Conservation (phyloP, 2,113 vertebrate species). For the Thryonomys swinderianus region DNA sequence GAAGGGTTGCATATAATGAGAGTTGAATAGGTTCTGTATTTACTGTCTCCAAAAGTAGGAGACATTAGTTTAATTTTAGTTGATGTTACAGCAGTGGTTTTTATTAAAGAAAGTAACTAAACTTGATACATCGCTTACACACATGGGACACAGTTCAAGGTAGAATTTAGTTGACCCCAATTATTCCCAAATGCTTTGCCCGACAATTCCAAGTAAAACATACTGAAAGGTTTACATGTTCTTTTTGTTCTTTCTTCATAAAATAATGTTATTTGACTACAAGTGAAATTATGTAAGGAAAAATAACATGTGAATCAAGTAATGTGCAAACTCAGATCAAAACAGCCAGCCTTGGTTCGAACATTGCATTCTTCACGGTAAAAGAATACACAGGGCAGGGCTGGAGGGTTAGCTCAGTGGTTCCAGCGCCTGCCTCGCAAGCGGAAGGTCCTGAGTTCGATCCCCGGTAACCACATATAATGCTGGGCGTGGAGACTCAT, state of each 20-base stretch:
- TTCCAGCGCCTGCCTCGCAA: too few relatives aligned
- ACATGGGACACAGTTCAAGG: neutral
- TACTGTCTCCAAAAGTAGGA: neutral
- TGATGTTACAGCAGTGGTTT: neutral
- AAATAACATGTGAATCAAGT: conserved; percentile 7
- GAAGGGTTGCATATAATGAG: neutral
- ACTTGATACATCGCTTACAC: neutral
- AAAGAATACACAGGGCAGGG: neutral
- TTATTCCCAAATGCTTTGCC: neutral
- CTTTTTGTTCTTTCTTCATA: neutral
- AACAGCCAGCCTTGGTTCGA: neutral
- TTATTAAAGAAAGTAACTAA: neutral
- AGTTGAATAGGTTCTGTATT: neutral
- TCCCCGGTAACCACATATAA: too few relatives aligned
- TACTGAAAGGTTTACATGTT: neutral
- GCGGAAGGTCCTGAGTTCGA: too few relatives aligned
- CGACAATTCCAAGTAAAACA: neutral
- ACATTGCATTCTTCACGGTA: neutral
- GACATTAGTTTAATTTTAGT: neutral
- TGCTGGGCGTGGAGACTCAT: too few relatives aligned
- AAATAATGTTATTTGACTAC: neutral
- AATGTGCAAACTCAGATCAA: neutral
- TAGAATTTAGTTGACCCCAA: neutral
- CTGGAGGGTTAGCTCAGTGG: too few relatives aligned
- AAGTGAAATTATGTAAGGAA: neutral